Evolutionary conservation across 2,797 vertebrate genomes (phyloP), one percentile per base, ranked within the genome.

Genomic region (Siniperca undulata): DNA sequence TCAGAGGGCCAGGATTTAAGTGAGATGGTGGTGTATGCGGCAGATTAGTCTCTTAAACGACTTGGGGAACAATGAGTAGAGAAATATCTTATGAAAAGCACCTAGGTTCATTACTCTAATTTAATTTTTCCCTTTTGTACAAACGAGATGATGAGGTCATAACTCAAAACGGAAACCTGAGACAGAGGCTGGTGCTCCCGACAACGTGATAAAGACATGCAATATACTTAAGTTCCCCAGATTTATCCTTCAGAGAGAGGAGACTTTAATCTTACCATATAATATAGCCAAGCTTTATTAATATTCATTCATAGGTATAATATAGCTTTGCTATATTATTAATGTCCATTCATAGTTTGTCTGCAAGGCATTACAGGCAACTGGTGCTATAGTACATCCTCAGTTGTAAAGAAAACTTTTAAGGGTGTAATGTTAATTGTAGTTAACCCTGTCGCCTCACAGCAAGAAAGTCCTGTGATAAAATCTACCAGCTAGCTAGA

Each of bases 61-160:
- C 92, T 94, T 62, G 59, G 64, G 81, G 90, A 92, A 93, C 92
- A 94, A 95, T 94, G 92, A 89, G 90, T 62, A 58, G 77, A 81
- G 79, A 77, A 80, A 89, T 89, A 92, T 93, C 83, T 86, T 91
- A 89, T 90, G 88, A 90, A 93, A 94, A 94, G 85, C 91, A 91
- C 90, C 89, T 86, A 85, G 88, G 89, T 95, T 95, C 93, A 95
- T 96, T 95, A 94, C 92, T 91, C 91, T 87, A 94, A 95, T 96
- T 96, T 93, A 92, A 95, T 95, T 95, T 95, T 92, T 93, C 92
- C 92, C 92, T 91, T 94, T 94, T 94, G 93, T 94, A 93, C 90
- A 94, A 94, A 93, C 65, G 89, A 89, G 91, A 93, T 93, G 93
- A 95, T 93, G 93, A 95, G 93, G 94, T 95, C 93, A 95, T 95